Base-by-base conservation (phyloP, 2,888 invertebrate species). In the Chalcosyrphus nemorum region DNA sequence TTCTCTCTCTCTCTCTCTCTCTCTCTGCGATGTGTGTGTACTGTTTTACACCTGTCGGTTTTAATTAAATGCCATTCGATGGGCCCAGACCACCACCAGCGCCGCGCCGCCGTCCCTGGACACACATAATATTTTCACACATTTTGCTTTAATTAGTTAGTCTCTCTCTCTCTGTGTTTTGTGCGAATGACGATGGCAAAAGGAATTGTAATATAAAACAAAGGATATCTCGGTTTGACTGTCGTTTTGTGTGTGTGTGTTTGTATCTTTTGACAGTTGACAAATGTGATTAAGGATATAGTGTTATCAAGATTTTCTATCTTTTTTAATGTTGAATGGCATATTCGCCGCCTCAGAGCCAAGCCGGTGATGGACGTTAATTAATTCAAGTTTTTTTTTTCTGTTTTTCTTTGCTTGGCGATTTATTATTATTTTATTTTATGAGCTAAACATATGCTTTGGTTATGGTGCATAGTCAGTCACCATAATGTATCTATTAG, bases 401-500 rank as follows among this genome's bases (percentile, higher is more conserved):
- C n/a, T n/a, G n/a, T n/a, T n/a, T n/a, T n/a, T n/a, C n/a, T n/a
- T n/a, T n/a, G n/a, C 27, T 9, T 50, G 56, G 43, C 43, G 70
- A 47, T 63, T n/a, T n/a, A n/a, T n/a, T 54, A 47, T 24, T 54
- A 38, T 61, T 35, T 21, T n/a, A 50, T 77, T 63, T 56, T 71
- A 56, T 75, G 65, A 65, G 50, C 56, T 50, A 54, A 80, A 80
- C 80, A 80, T 74, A 80, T 74, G 80, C 80, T 80, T 32, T 17
- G 63, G 63, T 45, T 38, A 61, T 77, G 77, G 59, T 74, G 74
- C 63, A 84, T 82, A n/a, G n/a, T 72, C 78, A 84, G 70, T 74
- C 74, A 75, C 65, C 78, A 84, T 84, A 84, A 84, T 84, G 84
- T 84, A 84, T 84, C 84, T 84, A 84, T 84, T 84, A 84, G 84